Evolutionary conservation across 1,140 invertebrate species (phyloP), one percentile per base, ranked within the genome.

Genomic region (Dinothrombium tinctorium): DNA sequence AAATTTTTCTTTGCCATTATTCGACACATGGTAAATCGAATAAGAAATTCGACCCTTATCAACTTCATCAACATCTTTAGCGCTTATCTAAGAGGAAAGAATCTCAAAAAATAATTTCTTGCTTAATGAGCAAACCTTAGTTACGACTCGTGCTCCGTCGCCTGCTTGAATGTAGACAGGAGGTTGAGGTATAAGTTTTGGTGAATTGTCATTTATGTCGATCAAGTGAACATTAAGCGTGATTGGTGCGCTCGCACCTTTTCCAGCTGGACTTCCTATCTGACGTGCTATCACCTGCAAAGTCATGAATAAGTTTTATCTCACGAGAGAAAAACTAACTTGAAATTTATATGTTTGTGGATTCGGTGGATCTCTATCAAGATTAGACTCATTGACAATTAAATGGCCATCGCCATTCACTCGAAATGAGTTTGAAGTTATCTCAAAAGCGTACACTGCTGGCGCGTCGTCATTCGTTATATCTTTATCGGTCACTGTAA

Each of bases 281-380:
- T 84, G 79, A 12, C 80, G 59, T 2, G 78, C 80, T 2, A 84
- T 77, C 9, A 66, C 55, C 46, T 50, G 24, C 25, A 49, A 46
- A 19, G 32, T 15, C 23, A 43, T 11, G 20, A 43, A 31, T 17
- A 25, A 26, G 23, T 15, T 15, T 38, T n/a, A 40, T 25, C 19
- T 47, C 12, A 40, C 38, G 28, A 29, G 4, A 29, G 4, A 29
- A 4, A 4, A 15, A 4, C 44, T 38, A 39, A 72, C 70, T 56
- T 76, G 73, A 54, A 86, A 83, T 47, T 73, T 71, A 50, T 79
- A 80, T 51, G 71, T 71, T 33, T 74, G 74, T 1, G 74, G 74
- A 55, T 74, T 81, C 0, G 82, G 82, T 4, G 78, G 74, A 61
- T 87, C 82, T 38, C 81, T 63, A 53, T 87, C 82, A 31, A 87